These are phyloP conservation scores for Pseudomyrmex gracilis DNA, from an alignment of 1,140 invertebrate genomes.

Conservation along the genomic window DNA sequence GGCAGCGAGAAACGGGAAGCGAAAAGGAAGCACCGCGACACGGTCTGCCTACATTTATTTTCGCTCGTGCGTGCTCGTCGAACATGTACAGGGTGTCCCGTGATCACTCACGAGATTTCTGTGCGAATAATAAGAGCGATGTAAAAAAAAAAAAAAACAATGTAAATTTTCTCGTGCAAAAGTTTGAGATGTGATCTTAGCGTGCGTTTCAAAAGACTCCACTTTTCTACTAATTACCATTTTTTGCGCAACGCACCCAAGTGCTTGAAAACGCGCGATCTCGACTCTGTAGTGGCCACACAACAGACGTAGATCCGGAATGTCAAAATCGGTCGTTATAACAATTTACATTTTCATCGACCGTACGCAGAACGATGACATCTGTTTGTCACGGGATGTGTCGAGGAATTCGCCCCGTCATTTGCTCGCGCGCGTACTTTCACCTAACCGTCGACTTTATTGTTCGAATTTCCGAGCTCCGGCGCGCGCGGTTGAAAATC, in stretches of 20 bases:
- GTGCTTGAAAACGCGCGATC: not conserved
- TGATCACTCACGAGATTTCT: not conserved
- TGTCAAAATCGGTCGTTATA: constrained; percentile 22
- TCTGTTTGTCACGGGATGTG: not conserved
- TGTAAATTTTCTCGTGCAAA: not conserved
- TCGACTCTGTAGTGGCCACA: not conserved
- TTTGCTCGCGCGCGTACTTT: constrained; percentile 12
- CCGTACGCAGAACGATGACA: constrained; percentile 7
- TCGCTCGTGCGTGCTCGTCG: constrained; percentile 20
- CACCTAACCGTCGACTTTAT: constrained; percentile 13
- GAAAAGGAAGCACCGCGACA: constrained; percentile 58
- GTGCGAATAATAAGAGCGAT: not conserved
- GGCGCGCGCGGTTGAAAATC: not conserved
- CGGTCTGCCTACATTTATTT: constrained; percentile 66
- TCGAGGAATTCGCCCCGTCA: constrained; percentile 8
- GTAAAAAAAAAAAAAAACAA: not conserved
- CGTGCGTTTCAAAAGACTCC: too few species aligned
- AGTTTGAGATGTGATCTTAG: not conserved
- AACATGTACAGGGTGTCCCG: not conserved
- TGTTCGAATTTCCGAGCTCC: constrained; percentile 38
- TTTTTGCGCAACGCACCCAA: too few species aligned
- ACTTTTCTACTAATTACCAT: too few species aligned
- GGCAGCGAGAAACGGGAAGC: constrained; percentile 58
- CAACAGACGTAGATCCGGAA: not conserved
- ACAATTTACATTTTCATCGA: not conserved